Percentiles rank a stretch among this genome's conserved stretches.
phyloP scores from a whole-genome alignment of 2,113 vertebrate species.

The Lathamus discolor region DNA sequence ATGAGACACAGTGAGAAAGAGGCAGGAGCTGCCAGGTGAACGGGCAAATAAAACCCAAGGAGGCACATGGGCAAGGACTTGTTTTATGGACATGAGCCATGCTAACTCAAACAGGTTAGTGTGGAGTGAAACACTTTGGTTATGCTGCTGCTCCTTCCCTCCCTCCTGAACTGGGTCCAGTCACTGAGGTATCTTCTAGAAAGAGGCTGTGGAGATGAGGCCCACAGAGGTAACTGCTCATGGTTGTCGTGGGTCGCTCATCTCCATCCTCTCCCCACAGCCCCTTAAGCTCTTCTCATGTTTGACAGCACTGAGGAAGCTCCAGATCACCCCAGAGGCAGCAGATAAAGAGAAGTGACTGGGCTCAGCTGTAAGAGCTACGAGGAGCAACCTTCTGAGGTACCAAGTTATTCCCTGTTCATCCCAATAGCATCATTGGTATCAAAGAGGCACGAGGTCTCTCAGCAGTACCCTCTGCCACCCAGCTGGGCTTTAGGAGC shows the following conservation, averaged over 20 bases:
- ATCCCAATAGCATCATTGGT: not conserved
- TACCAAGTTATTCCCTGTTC: not conserved
- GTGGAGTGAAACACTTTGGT: not conserved
- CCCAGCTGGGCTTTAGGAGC: not conserved
- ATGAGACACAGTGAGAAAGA: not conserved
- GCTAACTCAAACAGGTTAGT: accelerated
- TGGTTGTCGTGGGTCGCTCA: accelerated
- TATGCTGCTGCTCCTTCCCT: not conserved
- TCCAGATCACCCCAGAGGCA: accelerated
- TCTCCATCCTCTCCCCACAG: not conserved
- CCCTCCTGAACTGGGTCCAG: not conserved
- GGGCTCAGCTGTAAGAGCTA: not conserved
- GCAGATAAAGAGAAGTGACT: not conserved
- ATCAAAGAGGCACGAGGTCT: not conserved
- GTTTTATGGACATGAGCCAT: not conserved
- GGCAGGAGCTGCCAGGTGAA: not conserved
- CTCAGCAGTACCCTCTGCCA: not conserved
- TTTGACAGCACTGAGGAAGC: not conserved
- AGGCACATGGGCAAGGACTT: not conserved
- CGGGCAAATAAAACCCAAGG: not conserved
- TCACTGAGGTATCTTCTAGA: not conserved
- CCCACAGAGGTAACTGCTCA: not conserved
- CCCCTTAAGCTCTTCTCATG: not conserved
- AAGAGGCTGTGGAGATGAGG: not conserved
- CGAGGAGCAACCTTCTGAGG: not conserved